phyloP scores from a whole-genome alignment of 2,797 vertebrate species.

The Microchirus variegatus region DNA sequence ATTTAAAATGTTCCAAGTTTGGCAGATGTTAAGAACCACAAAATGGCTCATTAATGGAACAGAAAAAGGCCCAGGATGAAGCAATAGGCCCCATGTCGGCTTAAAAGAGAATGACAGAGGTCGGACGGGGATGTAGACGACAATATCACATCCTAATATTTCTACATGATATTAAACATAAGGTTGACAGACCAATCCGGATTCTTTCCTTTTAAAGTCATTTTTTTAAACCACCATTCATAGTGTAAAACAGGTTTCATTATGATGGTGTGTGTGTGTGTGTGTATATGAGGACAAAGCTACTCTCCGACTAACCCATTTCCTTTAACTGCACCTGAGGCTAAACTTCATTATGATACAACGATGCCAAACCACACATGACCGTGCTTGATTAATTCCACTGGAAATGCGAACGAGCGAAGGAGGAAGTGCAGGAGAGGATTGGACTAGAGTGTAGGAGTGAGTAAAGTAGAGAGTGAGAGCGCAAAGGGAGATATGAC shows the following conservation, averaged over 20 bases:
- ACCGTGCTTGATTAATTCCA: constrained; percentile 68
- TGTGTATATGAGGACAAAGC: constrained; percentile 27
- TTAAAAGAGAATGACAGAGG: constrained; percentile 71
- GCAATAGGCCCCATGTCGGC: constrained; percentile 53
- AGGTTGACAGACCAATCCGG: constrained; percentile 50
- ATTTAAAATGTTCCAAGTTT: constrained; percentile 72
- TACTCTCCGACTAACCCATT: constrained; percentile 56
- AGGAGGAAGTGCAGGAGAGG: constrained; percentile 4
- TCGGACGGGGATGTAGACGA: constrained; percentile 43
- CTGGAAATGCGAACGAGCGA: constrained; percentile 42
- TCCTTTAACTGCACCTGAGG: constrained; percentile 65
- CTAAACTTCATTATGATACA: constrained; percentile 73
- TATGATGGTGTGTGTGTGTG: constrained; percentile 39
- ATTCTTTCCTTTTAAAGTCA: constrained; percentile 36
- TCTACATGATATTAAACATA: constrained; percentile 60
- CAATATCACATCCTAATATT: constrained; percentile 54
- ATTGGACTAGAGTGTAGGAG: constrained; percentile 1
- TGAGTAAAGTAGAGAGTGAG: not conserved
- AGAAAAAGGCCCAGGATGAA: constrained; percentile 65
- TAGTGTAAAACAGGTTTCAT: constrained; percentile 50
- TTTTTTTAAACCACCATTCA: constrained; percentile 36
- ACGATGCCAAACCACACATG: constrained; percentile 69
- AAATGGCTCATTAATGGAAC: constrained; percentile 76
- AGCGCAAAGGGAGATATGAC: constrained; percentile 13
- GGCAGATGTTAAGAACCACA: constrained; percentile 76